Base-by-base conservation (phyloP, 2,797 vertebrate genomes). In the Mionectes olivaceus region DNA sequence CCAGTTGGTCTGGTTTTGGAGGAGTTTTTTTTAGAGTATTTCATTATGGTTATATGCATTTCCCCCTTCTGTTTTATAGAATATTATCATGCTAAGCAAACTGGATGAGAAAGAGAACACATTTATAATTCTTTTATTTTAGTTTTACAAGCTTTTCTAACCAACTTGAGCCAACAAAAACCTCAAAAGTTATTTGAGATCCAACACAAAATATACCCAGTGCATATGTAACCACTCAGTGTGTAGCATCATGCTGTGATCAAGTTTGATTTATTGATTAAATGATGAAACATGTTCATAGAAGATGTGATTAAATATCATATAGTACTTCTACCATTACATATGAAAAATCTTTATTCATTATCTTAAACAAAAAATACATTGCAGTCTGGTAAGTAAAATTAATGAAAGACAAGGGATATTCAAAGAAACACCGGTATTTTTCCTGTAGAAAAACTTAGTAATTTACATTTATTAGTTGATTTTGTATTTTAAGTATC, bases 331-430 rank as follows among this genome's bases (percentile, higher is more conserved):
- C 27, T 19, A 37, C 16, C 6, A 50, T 39, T 19, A 82, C 30
- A 55, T 8, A 22, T 21, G 19, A 74, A 60, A 67, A 43, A 23
- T 23, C 2, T 78, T 77, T 44, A 52, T 57, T 71, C 32, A 44
- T 6, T 7, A 37, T 13, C 37, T 17, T 24, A 80, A 79, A 71
- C 35, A 19, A 24, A 82, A 81, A 81, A 50, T 41, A 35, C 3
- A 21, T 32, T 77, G 4, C 16, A 64, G 49, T 32, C 24, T 59
- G 7, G 5, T 25, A 56, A 76, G 10, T 28, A 21, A 59, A 83
- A 49, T 3, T 5, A 80, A 53, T 25, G 16, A 2, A 71, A n/a
- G 4, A 7, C 13, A 33, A 3, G 44, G 4, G 3, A 1, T n/a
- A 50, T 89, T 59, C 6, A 23, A 70, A 71, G 15, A 89, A 68